Percentiles rank a stretch among this genome's conserved stretches.
Conservation (phyloP, 2,797 vertebrate genomes). For the Urophycis tenuis region DNA sequence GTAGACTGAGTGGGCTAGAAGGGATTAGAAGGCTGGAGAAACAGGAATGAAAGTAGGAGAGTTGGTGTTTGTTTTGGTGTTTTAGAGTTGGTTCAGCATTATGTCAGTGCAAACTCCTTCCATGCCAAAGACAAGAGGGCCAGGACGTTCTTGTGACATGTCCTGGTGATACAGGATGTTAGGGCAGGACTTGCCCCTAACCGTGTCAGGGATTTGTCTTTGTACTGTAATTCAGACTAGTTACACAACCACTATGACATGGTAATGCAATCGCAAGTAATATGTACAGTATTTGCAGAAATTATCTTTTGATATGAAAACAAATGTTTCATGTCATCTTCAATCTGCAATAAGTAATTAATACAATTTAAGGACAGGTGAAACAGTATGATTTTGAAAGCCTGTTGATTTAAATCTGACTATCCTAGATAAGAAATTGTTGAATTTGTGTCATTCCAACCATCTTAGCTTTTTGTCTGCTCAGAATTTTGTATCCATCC, state of each 20-base stretch:
- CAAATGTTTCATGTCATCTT: background rate
- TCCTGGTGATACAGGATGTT: background rate
- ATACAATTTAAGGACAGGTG: background rate
- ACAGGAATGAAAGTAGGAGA: background rate
- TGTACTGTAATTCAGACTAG: background rate
- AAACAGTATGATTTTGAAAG: background rate
- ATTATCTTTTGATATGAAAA: background rate
- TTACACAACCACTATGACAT: background rate
- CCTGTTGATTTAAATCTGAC: background rate
- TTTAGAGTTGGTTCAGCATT: background rate
- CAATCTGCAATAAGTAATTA: background rate
- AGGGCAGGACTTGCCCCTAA: background rate
- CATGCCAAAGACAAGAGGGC: slow-evolving; percentile 1
- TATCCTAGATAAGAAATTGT: background rate
- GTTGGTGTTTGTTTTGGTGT: background rate
- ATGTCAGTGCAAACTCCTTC: background rate
- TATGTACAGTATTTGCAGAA: background rate
- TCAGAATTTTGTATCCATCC: background rate
- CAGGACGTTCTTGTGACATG: background rate
- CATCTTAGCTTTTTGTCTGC: background rate
- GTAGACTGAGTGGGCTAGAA: slow-evolving; percentile 59
- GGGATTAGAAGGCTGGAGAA: background rate
- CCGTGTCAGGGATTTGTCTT: background rate
- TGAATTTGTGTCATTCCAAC: background rate
- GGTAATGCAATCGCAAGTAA: background rate